Conservation (phyloP, 2,113 vertebrate genomes). For the Telmatochromis sp. region DNA sequence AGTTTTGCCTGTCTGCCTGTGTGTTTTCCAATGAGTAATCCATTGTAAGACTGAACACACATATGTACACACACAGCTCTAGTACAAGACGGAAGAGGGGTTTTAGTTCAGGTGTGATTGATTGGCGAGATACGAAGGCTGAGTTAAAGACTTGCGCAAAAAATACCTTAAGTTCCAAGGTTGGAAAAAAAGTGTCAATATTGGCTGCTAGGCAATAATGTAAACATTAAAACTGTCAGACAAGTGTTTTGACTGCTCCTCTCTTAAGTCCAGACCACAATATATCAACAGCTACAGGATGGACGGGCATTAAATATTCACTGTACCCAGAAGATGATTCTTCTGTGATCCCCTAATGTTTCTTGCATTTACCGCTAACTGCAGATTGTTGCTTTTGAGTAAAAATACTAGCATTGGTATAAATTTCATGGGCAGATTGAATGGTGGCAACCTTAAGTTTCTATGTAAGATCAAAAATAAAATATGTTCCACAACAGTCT, state of each 20-base stretch:
- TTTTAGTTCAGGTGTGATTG: conserved; percentile 15
- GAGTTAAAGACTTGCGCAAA: conserved; percentile 3
- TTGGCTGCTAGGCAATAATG: neutral
- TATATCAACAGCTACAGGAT: neutral
- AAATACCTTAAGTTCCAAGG: neutral
- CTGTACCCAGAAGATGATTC: neutral
- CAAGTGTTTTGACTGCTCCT: neutral
- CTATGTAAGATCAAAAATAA: neutral
- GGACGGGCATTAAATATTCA: neutral
- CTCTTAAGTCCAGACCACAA: neutral
- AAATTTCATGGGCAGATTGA: neutral
- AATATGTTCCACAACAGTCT: neutral
- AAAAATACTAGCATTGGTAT: neutral
- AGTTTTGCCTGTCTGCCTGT: conserved; percentile 43
- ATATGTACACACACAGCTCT: neutral
- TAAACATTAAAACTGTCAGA: neutral
- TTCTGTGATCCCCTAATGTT: neutral
- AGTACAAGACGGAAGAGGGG: conserved; percentile 2
- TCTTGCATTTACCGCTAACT: neutral
- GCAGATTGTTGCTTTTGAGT: too few species aligned
- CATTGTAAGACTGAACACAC: conserved; percentile 41
- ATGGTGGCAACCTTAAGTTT: neutral
- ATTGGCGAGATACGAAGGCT: neutral
- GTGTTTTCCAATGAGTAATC: conserved; percentile 63
- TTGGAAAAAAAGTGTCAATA: neutral